phyloP scores from a whole-genome alignment of 64 coral and sea anemone genomes.

The Astreopora myriophthalma region DNA sequence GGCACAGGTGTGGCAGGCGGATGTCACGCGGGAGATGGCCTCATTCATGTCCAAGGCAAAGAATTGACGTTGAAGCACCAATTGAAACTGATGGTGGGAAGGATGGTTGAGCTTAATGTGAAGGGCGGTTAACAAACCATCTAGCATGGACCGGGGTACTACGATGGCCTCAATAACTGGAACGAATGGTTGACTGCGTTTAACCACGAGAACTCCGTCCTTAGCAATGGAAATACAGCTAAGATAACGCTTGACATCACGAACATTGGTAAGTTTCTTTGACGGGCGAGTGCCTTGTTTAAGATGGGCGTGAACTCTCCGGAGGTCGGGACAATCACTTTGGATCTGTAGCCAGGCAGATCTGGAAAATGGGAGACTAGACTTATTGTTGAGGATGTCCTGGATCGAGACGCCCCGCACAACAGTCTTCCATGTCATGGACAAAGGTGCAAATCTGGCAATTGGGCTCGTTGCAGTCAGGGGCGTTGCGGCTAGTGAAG shows the following conservation, averaged over 20 bases:
- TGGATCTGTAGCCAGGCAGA: constrained; percentile 37
- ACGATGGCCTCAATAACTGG: constrained; percentile 26
- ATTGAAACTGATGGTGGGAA: constrained; percentile 33
- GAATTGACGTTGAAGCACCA: constrained; percentile 28
- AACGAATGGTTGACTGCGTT: constrained; percentile 5
- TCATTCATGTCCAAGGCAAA: constrained; percentile 49
- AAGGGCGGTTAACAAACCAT: constrained; percentile 48
- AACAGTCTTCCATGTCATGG: constrained; percentile 27
- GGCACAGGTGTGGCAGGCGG: constrained; percentile 30
- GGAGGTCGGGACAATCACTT: constrained; percentile 25
- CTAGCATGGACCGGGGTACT: constrained; percentile 31
- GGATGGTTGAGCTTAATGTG: constrained; percentile 38
- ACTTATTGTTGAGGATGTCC: not conserved
- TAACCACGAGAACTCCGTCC: constrained; percentile 48
- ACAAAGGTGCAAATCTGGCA: constrained; percentile 61
- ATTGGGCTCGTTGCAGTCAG: not conserved
- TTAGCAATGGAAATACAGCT: constrained; percentile 6
- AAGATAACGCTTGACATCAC: constrained; percentile 34
- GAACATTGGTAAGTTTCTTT: constrained; percentile 40
- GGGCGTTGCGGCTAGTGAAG: constrained; percentile 41
- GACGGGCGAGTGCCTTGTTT: constrained; percentile 25
- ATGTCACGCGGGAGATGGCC: not conserved
- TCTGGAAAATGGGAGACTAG: constrained; percentile 7
- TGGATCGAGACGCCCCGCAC: not conserved
- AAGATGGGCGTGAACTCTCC: constrained; percentile 39